A percentile compares a stretch with the other conserved stretches of the same genome.
Evolutionary conservation across 1,140 invertebrate species (phyloP).

Genomic region (Drosophila bifasciata): DNA sequence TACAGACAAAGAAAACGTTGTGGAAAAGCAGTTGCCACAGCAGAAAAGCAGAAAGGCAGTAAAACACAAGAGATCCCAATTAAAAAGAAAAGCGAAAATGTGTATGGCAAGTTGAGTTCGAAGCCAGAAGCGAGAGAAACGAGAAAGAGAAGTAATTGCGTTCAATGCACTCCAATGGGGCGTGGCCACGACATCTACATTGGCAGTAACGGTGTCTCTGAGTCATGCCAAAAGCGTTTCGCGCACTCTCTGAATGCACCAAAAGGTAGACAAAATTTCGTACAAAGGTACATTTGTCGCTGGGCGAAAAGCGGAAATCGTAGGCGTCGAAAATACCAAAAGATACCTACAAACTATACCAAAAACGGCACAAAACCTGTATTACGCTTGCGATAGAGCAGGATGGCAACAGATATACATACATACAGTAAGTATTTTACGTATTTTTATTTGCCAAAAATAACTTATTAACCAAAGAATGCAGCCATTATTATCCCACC

Average conservation of each 20-base stretch:
- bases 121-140: slow-evolving; percentile 18
- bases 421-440: too few species aligned
- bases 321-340: slow-evolving; percentile 61
- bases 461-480: background rate
- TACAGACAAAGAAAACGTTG: slow-evolving; percentile 8
- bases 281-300: slow-evolving; percentile 5
- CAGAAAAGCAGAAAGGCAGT: slow-evolving; percentile 6
- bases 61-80: slow-evolving; percentile 68
- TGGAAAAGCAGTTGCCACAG: slow-evolving; percentile 40
- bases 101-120: slow-evolving; percentile 53
- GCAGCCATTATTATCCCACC: slow-evolving; percentile 1
- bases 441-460: background rate
- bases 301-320: slow-evolving; percentile 56
- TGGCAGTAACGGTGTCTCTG: slow-evolving; percentile 19
- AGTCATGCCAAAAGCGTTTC: slow-evolving; percentile 47
- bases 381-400: too few species aligned
- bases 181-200: slow-evolving; percentile 37
- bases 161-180: slow-evolving; percentile 69
- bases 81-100: slow-evolving; percentile 73
- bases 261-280: slow-evolving; percentile 42
- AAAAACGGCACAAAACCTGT: slow-evolving; percentile 4
- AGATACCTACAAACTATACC: slow-evolving; percentile 17
- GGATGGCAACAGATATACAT: background rate
- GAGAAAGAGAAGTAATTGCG: slow-evolving; percentile 55
- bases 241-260: slow-evolving; percentile 33